Percentiles rank a stretch among this genome's conserved stretches.
phyloP scores from a whole-genome alignment of 2,797 vertebrate genomes.

The Phrynocephalus guinanensis region DNA sequence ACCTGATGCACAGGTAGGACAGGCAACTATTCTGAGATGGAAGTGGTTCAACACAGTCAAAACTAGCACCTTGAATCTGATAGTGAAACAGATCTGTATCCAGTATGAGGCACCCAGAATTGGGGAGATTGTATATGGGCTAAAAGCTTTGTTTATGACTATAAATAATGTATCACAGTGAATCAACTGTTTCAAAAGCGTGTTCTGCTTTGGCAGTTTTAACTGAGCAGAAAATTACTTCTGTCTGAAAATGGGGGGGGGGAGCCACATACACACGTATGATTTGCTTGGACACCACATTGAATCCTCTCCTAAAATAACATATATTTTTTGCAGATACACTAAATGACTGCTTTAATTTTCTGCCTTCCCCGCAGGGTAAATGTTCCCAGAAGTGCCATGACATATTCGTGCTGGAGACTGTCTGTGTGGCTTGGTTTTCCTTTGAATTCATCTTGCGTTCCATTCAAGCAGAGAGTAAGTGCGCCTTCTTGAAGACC shows the following conservation, averaged over 20 bases:
- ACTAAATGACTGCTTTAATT: constrained; percentile 27
- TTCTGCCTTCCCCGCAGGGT: constrained; percentile 79
- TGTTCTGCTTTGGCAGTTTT: neutral
- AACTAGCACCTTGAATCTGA: too few species aligned
- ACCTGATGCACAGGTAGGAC: too few species aligned
- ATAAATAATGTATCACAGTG: neutral
- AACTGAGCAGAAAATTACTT: constrained; percentile 6
- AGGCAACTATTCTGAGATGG: too few species aligned
- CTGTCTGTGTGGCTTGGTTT: constrained; percentile 96
- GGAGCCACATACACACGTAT: neutral
- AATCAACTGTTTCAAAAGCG: neutral
- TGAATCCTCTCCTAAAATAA: neutral
- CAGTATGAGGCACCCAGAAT: too few species aligned
- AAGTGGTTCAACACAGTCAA: too few species aligned
- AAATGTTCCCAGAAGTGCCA: constrained; percentile 92
- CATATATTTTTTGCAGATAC: neutral
- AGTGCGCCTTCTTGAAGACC: constrained; percentile 91
- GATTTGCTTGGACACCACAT: neutral
- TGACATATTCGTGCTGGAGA: constrained; percentile 95
- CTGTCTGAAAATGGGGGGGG: neutral
- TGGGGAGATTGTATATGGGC: neutral
- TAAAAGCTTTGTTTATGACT: neutral
- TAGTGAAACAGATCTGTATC: too few species aligned
- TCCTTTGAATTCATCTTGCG: constrained; percentile 95
- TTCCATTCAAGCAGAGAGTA: constrained; percentile 94